phyloP scores from a whole-genome alignment of 2,113 vertebrate species.

The Uria lomvia region DNA sequence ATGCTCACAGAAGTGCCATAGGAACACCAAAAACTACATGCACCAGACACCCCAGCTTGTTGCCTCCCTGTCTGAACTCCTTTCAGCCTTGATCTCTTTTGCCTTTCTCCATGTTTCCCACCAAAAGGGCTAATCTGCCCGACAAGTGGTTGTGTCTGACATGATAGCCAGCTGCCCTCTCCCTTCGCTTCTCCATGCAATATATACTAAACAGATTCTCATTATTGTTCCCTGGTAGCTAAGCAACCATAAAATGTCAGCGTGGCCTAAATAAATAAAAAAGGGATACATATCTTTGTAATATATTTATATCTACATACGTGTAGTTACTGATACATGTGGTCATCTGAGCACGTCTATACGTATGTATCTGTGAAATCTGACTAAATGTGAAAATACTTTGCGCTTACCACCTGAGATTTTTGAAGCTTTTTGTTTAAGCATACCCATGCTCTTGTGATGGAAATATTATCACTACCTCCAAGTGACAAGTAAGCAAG shows the following conservation, averaged over 20 bases:
- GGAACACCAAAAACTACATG: not conserved
- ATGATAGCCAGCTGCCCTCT: not conserved
- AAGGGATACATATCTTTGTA: conserved; percentile 11
- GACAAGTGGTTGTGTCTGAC: conserved; percentile 21
- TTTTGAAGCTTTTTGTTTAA: conserved; percentile 8
- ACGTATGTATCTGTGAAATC: not conserved
- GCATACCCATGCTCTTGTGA: not conserved
- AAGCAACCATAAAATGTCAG: conserved; percentile 63
- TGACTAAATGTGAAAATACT: not conserved
- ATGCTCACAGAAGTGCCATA: not conserved
- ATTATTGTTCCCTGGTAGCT: conserved; percentile 65
- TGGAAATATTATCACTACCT: conserved; percentile 1
- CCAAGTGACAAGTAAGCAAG: conserved; percentile 35
- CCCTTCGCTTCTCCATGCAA: not conserved
- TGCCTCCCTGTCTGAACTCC: not conserved
- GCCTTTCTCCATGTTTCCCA: not conserved
- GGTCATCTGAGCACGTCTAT: not conserved
- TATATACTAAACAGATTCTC: conserved; percentile 54
- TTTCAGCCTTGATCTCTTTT: not conserved
- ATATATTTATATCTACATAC: not conserved
- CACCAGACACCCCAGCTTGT: not conserved
- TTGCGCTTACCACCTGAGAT: not conserved
- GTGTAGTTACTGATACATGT: not conserved
- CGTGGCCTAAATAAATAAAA: conserved; percentile 62
- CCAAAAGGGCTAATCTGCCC: not conserved